Percentiles rank a stretch among this genome's conserved stretches.
Evolutionary conservation across 2,797 vertebrate genomes (phyloP).

Genomic region (Coendou prehensilis): DNA sequence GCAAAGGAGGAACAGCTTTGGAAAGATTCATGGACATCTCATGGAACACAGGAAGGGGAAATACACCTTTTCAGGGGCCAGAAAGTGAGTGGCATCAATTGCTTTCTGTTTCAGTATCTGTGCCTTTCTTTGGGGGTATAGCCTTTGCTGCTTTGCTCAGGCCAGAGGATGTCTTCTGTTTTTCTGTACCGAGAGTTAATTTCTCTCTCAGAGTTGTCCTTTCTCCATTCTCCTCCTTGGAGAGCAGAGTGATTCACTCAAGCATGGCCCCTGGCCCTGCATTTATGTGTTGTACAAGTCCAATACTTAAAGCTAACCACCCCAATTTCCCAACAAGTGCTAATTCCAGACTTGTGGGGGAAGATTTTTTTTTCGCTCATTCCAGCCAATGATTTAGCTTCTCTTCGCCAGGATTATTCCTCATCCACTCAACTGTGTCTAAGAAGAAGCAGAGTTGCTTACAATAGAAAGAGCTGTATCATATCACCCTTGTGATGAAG

Average conservation of each 20-base stretch:
- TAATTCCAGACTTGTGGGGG: not conserved
- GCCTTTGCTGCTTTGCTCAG: not conserved
- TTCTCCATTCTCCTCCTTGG: not conserved
- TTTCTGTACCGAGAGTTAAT: not conserved
- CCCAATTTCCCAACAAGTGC: not conserved
- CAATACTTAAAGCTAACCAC: not conserved
- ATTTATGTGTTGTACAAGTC: not conserved
- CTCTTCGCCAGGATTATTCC: not conserved
- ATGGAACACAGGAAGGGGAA: not conserved
- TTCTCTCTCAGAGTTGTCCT: not conserved
- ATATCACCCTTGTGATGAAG: not conserved
- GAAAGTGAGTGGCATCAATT: not conserved
- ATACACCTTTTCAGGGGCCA: not conserved
- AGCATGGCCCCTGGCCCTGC: not conserved
- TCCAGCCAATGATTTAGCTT: not conserved
- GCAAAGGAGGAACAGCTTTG: not conserved
- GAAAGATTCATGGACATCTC: not conserved
- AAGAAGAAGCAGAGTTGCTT: too few relatives aligned
- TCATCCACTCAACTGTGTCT: not conserved
- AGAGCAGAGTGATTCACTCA: not conserved
- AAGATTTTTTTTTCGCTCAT: not conserved
- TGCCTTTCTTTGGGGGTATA: not conserved
- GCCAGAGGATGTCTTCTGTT: not conserved
- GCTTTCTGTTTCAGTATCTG: not conserved
- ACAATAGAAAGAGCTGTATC: not conserved